Base-by-base conservation (phyloP, 2,113 vertebrate species). In the Neodontobutis hainanensis region DNA sequence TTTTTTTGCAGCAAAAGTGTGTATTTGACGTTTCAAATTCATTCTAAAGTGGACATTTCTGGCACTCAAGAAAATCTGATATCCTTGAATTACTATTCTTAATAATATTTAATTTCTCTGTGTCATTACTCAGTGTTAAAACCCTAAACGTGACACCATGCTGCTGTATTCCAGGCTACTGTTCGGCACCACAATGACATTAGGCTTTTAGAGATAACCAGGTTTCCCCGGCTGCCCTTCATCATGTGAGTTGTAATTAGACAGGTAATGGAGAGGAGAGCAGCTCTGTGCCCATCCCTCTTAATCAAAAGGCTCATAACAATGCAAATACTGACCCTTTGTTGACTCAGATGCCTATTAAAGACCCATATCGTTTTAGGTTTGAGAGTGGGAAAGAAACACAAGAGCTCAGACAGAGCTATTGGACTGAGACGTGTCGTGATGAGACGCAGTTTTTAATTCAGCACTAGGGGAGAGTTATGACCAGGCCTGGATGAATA, bases 221-320 rank as follows among this genome's bases (percentile, higher is more conserved):
- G 77, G 74, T 89, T 87, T 77, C 53, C 12, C 32, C 67, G 19
- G 61, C 73, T 70, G 77, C 73, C 75, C 84, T 85, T 83, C 69
- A 81, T 86, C 80, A 83, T 67, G 43, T 0, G 53, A 67, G 75
- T 66, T 85, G 64, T 85, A 89, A 90, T 90, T 89, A 87, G 83
- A 85, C 83, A 84, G 73, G 72, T 75, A 87, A 86, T 78, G 68
- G 73, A 84, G 81, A 83, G 77, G 40, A 47, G 50, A 76, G 64
- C 65, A 51, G 77, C 83, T 66, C 62, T 3, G 35, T 70, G 70
- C 75, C 66, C 65, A 80, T 83, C 65, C 1, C 50, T 84, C 70
- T 77, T 81, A 68, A 84, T 86, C 80, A 84, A 68, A 72, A 42
- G 66, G 80, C 63, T 80, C 77, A 79, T 74, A 76, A 80, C 68